Base-by-base conservation (phyloP, 2,113 vertebrate species). In the Oriolus oriolus region DNA sequence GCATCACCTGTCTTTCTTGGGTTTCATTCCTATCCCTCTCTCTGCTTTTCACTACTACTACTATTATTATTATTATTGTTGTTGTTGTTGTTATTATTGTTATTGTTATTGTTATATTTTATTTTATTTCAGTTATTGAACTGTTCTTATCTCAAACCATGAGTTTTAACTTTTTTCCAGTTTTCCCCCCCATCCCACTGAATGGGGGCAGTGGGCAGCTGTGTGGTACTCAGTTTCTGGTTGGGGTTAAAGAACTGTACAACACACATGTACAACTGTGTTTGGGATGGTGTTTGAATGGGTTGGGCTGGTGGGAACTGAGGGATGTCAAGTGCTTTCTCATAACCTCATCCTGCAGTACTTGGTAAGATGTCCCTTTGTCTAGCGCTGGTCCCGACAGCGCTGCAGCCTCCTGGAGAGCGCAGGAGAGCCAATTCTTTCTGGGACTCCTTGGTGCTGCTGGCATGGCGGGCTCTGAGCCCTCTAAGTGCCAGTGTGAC, bases 321-420 rank as follows among this genome's bases (percentile, higher is more conserved):
- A 22, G 27, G 15, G 10, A 30, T 47, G 15, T 14, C 18, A 35
- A n/a, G 6, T 0, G 2, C 7, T 80, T 96, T 59, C 45, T 39
- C n/a, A 77, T 18, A 61, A n/a, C 16, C 24, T 61, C 12, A 11
- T 27, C 16, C 23, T 60, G 23, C 39, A 59, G 16, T 6, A 6
- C 17, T 52, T 73, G 45, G 37, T 33, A 16, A 73, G 23, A 21
- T 8, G 16, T 18, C 15, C 4, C 24, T 18, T 71, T 68, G 14
- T 8, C 23, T 16, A 26, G 13, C 33, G 26, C 19, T 20, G 14
- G n/a, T 45, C 31, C 47, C 76, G 49, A 13, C 6, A 76, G 26
- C 0, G 0, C 31, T 59, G 26, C 10, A 74, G 21, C 16, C 19
- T 57, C 24, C 24, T 57, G 31, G 35, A 37, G 39, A 85, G 23